Evolutionary conservation across 2,113 vertebrate genomes (phyloP).

Genomic region (Vulpes ferrilata): DNA sequence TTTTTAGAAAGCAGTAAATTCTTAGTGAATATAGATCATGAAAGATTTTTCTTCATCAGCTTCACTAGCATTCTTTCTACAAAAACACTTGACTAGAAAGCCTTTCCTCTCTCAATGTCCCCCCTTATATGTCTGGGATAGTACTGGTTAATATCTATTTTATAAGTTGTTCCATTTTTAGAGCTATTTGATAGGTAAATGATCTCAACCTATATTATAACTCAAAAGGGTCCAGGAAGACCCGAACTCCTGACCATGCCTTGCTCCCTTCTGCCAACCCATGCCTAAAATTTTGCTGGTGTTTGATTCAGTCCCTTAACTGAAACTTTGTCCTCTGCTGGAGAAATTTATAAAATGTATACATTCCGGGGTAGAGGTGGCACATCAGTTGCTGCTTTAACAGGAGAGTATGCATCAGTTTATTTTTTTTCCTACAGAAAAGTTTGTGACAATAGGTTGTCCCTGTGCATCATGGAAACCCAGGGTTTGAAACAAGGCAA

Average conservation of each 20-base stretch:
- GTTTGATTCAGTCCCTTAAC: neutral
- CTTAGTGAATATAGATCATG: neutral
- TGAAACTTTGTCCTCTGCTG: constrained; percentile 16
- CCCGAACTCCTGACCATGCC: neutral
- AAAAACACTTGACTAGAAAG: neutral
- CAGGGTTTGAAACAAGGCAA: neutral
- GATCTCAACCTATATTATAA: neutral
- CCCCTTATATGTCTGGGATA: neutral
- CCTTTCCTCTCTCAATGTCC: neutral
- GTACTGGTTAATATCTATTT: neutral
- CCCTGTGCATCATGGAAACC: neutral
- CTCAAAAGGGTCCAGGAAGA: neutral
- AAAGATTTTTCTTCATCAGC: neutral
- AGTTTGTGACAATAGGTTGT: neutral
- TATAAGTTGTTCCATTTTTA: neutral
- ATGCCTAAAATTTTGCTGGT: neutral
- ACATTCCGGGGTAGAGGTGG: neutral
- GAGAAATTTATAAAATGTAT: neutral
- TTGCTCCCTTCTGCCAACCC: neutral
- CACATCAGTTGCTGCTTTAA: neutral
- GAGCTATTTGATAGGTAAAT: neutral
- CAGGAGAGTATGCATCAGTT: neutral
- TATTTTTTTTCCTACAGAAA: constrained; percentile 15
- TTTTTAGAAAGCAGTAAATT: neutral
- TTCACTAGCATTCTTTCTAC: neutral